Percentiles rank a stretch among this genome's conserved stretches.
Evolutionary conservation across 2,797 vertebrate species (phyloP).

Genomic region (Meriones psammophilus): DNA sequence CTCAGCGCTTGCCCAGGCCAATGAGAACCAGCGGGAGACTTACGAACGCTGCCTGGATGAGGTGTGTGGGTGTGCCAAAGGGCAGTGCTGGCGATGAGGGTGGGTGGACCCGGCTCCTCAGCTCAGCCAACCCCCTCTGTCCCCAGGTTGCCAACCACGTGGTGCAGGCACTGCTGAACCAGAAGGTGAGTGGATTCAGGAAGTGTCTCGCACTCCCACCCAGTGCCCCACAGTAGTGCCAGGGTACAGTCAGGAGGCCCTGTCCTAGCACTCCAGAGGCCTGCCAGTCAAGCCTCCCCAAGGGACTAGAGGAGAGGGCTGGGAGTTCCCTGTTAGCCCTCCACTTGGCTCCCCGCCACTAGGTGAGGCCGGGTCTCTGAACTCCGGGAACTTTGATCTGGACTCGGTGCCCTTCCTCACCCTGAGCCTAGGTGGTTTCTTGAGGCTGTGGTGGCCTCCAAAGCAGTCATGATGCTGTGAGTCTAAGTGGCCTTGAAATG

Average conservation of each 20-base stretch:
- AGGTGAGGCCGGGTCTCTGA: slow-evolving; percentile 1
- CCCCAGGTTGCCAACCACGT: slow-evolving; percentile 96
- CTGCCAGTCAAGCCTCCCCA: neutral
- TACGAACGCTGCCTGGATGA: slow-evolving; percentile 96
- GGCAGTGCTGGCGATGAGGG: neutral
- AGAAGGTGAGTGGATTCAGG: slow-evolving; percentile 90
- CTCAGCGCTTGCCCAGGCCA: slow-evolving; percentile 94
- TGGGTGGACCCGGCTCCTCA: neutral
- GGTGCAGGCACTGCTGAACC: slow-evolving; percentile 95
- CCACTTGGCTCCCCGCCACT: neutral
- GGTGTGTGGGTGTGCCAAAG: slow-evolving; percentile 83
- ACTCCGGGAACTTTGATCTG: neutral
- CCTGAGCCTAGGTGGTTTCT: neutral
- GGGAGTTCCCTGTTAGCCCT: neutral
- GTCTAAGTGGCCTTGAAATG: neutral
- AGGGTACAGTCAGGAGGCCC: neutral
- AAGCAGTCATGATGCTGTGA: neutral
- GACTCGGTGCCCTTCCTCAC: neutral
- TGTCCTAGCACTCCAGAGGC: neutral
- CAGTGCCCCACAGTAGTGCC: neutral
- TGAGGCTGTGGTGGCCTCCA: neutral
- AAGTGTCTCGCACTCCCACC: neutral
- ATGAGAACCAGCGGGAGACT: slow-evolving; percentile 97
- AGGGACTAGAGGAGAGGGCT: neutral
- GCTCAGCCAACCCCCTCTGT: slow-evolving; percentile 45